Conservation (phyloP, 1,140 invertebrate genomes). For the Brachionus rotundiformis region DNA sequence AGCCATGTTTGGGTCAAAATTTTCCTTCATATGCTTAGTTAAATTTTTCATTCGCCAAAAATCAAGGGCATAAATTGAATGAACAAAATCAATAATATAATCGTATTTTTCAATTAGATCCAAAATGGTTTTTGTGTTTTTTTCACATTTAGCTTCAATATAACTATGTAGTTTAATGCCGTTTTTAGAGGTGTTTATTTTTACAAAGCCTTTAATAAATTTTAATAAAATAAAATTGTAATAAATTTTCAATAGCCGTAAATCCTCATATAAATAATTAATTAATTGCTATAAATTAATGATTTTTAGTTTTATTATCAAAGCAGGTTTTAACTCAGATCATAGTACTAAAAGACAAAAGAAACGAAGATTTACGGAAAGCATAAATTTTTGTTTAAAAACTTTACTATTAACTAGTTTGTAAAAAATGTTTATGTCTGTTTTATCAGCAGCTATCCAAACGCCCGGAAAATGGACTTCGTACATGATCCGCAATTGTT, state of each 20-base stretch:
- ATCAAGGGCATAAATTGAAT: constrained; percentile 38
- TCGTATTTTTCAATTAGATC: neutral
- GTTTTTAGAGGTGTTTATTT: neutral
- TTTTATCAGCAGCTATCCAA: constrained; percentile 11
- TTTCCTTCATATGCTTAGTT: neutral
- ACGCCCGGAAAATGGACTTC: constrained; percentile 9
- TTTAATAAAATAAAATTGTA: neutral
- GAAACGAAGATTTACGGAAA: no score
- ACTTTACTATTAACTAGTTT: constrained; percentile 21
- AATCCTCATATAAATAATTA: no score
- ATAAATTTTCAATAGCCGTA: no score
- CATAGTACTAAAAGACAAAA: no score
- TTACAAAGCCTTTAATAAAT: neutral
- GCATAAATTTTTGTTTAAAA: no score
- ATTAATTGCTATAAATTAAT: no score
- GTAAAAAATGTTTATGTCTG: neutral
- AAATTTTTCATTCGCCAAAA: neutral
- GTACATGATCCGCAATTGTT: constrained; percentile 23
- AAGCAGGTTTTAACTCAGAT: no score
- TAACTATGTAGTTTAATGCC: neutral
- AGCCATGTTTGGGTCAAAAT: constrained; percentile 11
- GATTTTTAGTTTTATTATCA: no score
- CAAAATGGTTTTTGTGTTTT: neutral
- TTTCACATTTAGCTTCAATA: neutral
- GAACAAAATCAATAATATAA: neutral